Conservation (phyloP, 64 coral and sea anemone species). For the Pocillopora verrucosa region DNA sequence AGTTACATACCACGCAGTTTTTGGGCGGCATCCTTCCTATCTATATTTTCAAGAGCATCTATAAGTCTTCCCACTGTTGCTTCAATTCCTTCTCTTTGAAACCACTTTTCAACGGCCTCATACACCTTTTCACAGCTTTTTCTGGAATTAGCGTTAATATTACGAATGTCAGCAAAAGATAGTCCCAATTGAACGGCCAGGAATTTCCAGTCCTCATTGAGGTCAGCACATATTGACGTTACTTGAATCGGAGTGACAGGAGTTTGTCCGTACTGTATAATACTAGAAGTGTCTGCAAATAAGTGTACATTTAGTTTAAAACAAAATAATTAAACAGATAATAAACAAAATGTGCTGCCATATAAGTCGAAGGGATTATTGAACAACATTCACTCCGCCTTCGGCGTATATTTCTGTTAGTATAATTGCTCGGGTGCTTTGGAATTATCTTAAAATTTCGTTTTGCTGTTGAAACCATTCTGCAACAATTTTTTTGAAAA, state of each 20-base stretch:
- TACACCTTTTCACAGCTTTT: not conserved
- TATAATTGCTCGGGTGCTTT: too few relatives aligned
- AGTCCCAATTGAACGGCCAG: not conserved
- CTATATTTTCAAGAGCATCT: constrained; percentile 1
- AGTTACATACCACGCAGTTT: constrained; percentile 16
- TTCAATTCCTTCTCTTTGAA: constrained; percentile 11
- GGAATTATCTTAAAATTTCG: too few relatives aligned
- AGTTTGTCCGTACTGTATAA: not conserved
- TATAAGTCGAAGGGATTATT: too few relatives aligned
- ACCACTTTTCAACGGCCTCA: not conserved
- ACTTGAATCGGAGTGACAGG: not conserved
- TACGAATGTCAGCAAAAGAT: not conserved
- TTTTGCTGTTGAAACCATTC: too few relatives aligned
- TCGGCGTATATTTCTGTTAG: too few relatives aligned
- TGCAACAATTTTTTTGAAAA: too few relatives aligned
- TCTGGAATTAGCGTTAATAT: not conserved
- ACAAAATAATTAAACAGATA: too few relatives aligned
- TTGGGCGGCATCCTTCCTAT: constrained; percentile 28
- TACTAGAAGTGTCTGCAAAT: too few relatives aligned
- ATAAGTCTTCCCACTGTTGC: constrained; percentile 21
- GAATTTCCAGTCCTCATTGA: not conserved
- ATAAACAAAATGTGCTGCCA: too few relatives aligned
- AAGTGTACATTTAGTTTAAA: too few relatives aligned
- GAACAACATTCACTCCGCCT: too few relatives aligned
- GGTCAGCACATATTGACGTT: not conserved